Evolutionary conservation across 2,797 vertebrate species (phyloP).

Genomic region (Pantherophis vulpinus): DNA sequence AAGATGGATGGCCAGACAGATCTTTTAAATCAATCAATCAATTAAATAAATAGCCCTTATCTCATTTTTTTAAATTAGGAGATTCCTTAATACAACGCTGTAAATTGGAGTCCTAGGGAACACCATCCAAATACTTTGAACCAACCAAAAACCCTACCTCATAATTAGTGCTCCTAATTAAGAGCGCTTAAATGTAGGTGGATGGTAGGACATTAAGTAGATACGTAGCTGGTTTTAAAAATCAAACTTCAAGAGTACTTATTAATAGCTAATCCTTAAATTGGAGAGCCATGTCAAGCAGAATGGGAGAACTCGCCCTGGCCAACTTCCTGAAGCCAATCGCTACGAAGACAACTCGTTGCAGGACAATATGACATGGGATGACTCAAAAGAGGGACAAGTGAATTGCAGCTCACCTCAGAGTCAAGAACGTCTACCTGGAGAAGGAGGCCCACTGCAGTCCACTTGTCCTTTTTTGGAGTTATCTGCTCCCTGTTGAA

Average conservation of each 20-base stretch:
- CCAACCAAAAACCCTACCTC: not conserved
- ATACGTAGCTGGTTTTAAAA: not conserved
- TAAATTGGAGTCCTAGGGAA: not conserved
- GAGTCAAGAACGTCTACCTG: not conserved
- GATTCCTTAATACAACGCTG: not conserved
- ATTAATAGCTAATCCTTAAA: not conserved
- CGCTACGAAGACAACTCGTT: not conserved
- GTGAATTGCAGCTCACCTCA: not conserved
- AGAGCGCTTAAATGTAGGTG: not conserved
- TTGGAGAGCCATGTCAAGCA: not conserved
- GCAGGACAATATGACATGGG: not conserved
- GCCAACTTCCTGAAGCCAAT: not conserved
- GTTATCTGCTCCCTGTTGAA: not conserved
- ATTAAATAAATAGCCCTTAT: not conserved
- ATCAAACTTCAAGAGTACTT: not conserved
- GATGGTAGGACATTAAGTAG: not conserved
- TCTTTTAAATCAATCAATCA: not conserved
- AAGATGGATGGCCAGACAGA: not conserved
- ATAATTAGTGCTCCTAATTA: not conserved
- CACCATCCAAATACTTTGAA: not conserved
- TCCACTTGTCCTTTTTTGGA: not conserved
- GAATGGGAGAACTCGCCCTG: no score
- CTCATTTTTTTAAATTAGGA: not conserved
- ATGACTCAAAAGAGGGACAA: not conserved
- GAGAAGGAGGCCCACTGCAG: not conserved